Conservation (phyloP, 2,888 invertebrate genomes). For the Lasioglossum figueresi region DNA sequence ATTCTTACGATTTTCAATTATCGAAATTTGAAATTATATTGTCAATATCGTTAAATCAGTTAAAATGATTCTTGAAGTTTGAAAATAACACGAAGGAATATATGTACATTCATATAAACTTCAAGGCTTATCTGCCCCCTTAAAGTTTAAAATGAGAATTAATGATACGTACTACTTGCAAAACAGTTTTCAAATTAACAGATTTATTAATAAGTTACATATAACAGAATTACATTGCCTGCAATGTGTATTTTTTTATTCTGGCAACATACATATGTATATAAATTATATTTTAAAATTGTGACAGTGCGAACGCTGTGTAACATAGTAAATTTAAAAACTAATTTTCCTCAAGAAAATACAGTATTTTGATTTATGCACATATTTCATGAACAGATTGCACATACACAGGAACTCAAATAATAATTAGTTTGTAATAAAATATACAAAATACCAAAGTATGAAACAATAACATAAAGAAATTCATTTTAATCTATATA, state of each 20-base stretch:
- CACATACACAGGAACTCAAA: conserved; percentile 45
- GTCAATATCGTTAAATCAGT: not conserved
- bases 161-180: conserved; percentile 25
- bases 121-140: conserved; percentile 54
- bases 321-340: conserved; percentile 39
- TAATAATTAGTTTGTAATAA: conserved; percentile 54
- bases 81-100: conserved; percentile 10
- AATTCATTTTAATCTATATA: conserved; percentile 28
- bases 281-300: conserved; percentile 46
- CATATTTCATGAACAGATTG: conserved; percentile 44
- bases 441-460: conserved; percentile 53
- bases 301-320: conserved; percentile 34
- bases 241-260: conserved; percentile 58
- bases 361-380: conserved; percentile 29
- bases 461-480: conserved; percentile 30
- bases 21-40: not conserved
- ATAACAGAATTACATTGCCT: conserved; percentile 53
- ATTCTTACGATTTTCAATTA: not conserved
- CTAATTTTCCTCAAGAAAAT: conserved; percentile 40
- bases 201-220: conserved; percentile 57
- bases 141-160: conserved; percentile 45
- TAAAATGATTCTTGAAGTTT: not conserved
- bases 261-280: conserved; percentile 41
- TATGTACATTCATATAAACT: not conserved
- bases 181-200: conserved; percentile 46